Base-by-base conservation (phyloP, 2,113 vertebrate genomes). In the Tinamus guttatus region DNA sequence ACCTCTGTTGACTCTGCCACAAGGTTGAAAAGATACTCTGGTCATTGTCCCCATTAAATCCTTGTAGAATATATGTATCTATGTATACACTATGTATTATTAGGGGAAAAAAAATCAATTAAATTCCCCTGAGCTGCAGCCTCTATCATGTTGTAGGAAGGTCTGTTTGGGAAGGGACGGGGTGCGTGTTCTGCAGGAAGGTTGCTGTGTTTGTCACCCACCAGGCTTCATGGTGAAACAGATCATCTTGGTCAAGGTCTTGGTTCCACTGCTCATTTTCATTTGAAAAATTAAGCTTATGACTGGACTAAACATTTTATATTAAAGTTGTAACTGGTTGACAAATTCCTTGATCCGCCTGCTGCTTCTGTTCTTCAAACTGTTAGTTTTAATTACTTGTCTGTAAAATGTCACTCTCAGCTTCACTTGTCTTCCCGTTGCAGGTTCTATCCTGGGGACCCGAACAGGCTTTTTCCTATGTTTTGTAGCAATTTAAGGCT, bases 291-390 rank as follows among this genome's bases (percentile, higher is more conserved):
- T 59, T 80, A 79, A 92, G 80, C 76, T 94, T 67, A 81, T 40
- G 69, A 93, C 92, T 92, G 94, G 80, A 96, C 58, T 73, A 64
- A 84, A 87, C 36, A 3, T 82, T 96, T 96, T 84, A 8, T 90
- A 95, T 95, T 92, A 92, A 95, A 95, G 43, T 58, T 79, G 89
- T 89, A 95, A 81, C 63, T 94, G 92, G 74, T 93, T 90, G 92
- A 92, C 45, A 76, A 38, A 81, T 80, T 38, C 8, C 68, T 60
- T 80, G 43, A 19, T 13, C 22, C 38, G 12, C 73, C 74, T 77
- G 40, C 43, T 69, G 70, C 12, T 70, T 95, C 56, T 27, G 1
- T 93, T 92, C 82, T 92, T 91, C 62, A 6, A 43, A 21, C 8
- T 56, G 73, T 90, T 86, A 0, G 2, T 65, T 78, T 52, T 32